Evolutionary conservation across 2,888 invertebrate genomes (phyloP), one percentile per base, ranked within the genome.

Genomic region (Athalia circularis): DNA sequence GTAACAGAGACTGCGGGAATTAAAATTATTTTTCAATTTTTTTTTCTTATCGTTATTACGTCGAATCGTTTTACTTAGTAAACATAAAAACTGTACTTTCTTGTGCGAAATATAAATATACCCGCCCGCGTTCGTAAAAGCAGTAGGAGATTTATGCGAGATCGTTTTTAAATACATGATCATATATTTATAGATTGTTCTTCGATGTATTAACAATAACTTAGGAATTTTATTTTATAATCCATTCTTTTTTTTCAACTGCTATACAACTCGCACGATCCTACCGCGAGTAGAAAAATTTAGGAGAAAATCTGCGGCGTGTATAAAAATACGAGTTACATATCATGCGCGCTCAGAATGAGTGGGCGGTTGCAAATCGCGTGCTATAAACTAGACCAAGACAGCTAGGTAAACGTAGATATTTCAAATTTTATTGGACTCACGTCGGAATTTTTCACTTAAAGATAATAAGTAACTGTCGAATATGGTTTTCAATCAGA

Each of bases 391-490:
- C 70, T 15, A 70, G 47, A 7, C 9, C 43, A 45, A 57, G 57
- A 70, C 70, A 59, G 70, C 7, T 15, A 47, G n/a, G 13, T 70
- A 57, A 45, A 70, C 43, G 13, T 13, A 47, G 9, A 70, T 47
- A 65, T 47, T 59, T 70, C 7, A 50, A n/a, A 29, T 47, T 11
- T 9, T 7, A 45, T 47, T 57, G 9, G 4, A 45, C 29, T 70
- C 4, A n/a, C 15, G n/a, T 13, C 0, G 13, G 57, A 45, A 72
- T 57, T 45, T 59, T 59, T 72, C 57, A 72, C 8, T 13, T 45
- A 15, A 52, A 72, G 9, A 59, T 59, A 72, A 72, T 47, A 72
- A 72, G 72, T 45, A 59, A n/a, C 45, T 13, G 59, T 72, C 7
- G 4, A 48, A 59, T 43, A 72, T 29, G 29, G 57, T 59, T 47